Percentiles rank a stretch among this genome's conserved stretches.
These are phyloP conservation scores for Xenops minutus DNA, from an alignment of 2,797 vertebrate genomes.

Conservation along the genomic window DNA sequence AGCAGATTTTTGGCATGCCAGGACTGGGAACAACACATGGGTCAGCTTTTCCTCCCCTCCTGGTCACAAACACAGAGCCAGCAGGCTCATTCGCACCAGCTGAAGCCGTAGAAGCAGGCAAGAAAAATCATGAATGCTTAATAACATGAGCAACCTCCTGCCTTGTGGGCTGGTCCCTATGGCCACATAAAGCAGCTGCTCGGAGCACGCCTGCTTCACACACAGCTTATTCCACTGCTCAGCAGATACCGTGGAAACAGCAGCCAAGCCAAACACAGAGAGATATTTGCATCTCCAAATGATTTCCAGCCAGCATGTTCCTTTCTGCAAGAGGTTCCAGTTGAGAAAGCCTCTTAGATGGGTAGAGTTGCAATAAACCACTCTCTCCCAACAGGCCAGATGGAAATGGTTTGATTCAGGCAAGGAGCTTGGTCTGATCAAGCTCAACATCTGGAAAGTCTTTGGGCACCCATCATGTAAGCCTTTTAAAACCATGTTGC, in stretches of 20 bases:
- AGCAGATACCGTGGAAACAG: background rate
- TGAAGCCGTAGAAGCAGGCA: background rate
- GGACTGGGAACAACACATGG: background rate
- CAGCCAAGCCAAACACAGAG: slow-evolving; percentile 43
- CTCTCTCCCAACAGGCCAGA: slow-evolving; percentile 25
- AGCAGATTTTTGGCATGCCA: slow-evolving; percentile 41
- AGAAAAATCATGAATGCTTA: background rate
- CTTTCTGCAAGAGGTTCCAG: slow-evolving; percentile 1
- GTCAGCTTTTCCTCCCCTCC: background rate
- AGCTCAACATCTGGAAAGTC: slow-evolving; percentile 44
- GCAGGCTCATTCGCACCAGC: background rate
- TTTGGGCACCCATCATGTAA: slow-evolving; percentile 19
- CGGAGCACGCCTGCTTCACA: background rate
- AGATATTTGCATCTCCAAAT: slow-evolving; percentile 15
- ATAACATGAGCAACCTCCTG: background rate
- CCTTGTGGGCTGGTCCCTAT: background rate
- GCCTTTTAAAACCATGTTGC: background rate
- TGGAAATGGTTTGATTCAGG: slow-evolving; percentile 43
- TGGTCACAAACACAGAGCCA: background rate
- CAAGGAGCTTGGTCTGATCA: slow-evolving; percentile 5
- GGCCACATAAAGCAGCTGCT: slow-evolving; percentile 5
- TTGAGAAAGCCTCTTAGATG: slow-evolving; percentile 13
- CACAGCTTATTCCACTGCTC: background rate
- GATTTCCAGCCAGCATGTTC: slow-evolving; percentile 22
- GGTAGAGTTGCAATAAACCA: slow-evolving; percentile 31